Evolutionary conservation across 2,113 vertebrate species (phyloP), one percentile per base, ranked within the genome.

Genomic region (Myanophis thanlyinensis): DNA sequence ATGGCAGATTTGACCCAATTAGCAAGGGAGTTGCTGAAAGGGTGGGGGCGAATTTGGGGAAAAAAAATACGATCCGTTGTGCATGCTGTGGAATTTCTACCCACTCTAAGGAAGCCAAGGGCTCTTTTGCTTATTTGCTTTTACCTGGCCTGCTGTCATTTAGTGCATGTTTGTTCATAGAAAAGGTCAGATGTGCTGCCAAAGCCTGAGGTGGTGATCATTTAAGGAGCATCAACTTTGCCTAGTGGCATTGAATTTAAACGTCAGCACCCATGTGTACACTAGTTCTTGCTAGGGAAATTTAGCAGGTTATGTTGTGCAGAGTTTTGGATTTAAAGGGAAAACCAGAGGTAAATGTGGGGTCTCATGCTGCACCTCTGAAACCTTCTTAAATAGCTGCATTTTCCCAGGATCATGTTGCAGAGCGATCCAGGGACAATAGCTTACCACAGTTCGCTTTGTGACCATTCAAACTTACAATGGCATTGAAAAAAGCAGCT

Each of bases 71-170:
- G 7, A 73, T 73, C 62, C 73, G 10, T 80, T 80, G 35, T 80
- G 18, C 3, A 80, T 1, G 27, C 18, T 25, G 0, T 44, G 80
- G 80, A 47, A 85, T 91, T 10, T 62, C 85, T 47, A 51, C 12
- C 11, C 6, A 40, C 10, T 51, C 23, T 8, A 67, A 51, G 6
- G 20, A 88, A 67, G 47, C 59, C 27, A 80, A 88, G 47, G 9
- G 15, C 48, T 35, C 30, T 91, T 91, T 59, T 56, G 6, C 8
- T 47, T 40, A n/a, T 86, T 91, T 87, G 94, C 91, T 94, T 93
- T 93, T 96, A 95, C 94, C 93, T 96, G 92, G 85, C 92, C 93
- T 80, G 35, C 18, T 80, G 67, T 40, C 67, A 80, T 80, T 80
- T 80, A 80, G 35, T 89, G 95, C 52, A 85, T 48, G 51, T 53